Conservation (phyloP, 23 tunicate genomes). For the Botrylloides violaceus region DNA sequence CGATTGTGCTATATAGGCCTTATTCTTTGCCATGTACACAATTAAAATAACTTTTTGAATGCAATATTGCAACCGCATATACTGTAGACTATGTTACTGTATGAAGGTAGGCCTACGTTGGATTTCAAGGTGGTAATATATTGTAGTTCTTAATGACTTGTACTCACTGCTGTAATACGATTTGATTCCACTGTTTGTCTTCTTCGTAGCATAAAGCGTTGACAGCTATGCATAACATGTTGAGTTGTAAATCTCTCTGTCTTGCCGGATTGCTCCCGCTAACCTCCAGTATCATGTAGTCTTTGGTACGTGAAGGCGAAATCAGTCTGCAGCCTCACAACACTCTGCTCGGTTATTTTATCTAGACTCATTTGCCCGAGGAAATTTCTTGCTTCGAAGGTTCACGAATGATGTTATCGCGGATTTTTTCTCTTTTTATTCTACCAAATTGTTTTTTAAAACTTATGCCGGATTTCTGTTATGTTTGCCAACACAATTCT, state of each 20-base stretch:
- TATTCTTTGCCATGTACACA: too few species aligned
- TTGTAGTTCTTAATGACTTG: too few species aligned
- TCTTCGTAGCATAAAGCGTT: conserved; percentile 16
- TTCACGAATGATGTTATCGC: neutral
- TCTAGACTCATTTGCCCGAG: neutral
- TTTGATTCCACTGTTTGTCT: conserved; percentile 30
- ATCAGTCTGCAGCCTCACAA: neutral
- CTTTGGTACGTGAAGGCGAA: neutral
- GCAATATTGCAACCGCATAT: too few species aligned
- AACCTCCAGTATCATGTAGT: neutral
- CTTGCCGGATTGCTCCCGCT: neutral
- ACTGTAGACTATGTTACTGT: too few species aligned
- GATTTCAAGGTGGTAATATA: too few species aligned
- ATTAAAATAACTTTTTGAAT: too few species aligned
- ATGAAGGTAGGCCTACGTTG: too few species aligned
- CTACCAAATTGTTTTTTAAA: neutral
- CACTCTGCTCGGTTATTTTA: neutral
- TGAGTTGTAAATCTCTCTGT: neutral
- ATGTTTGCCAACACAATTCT: neutral
- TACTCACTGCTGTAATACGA: conserved; percentile 11
- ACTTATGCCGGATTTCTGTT: neutral
- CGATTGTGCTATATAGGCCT: too few species aligned
- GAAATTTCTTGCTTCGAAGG: neutral
- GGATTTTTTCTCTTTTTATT: neutral
- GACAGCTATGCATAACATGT: conserved; percentile 19